Conservation (phyloP, 2,888 invertebrate species). For the Lapara coniferarum region DNA sequence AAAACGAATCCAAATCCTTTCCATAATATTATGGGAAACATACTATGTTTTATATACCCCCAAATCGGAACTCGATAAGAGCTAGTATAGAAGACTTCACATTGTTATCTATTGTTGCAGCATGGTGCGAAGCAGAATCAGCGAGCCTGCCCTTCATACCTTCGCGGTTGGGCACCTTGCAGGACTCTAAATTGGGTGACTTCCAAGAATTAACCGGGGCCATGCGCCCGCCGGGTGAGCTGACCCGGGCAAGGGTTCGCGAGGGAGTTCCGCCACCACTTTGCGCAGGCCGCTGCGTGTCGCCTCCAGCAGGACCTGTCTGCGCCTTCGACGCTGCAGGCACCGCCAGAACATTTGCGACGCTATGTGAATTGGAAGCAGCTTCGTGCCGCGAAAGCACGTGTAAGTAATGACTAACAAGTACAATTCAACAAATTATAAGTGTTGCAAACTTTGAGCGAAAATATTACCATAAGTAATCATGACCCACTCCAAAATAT, state of each 20-base stretch:
- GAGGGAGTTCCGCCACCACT: conserved; percentile 75
- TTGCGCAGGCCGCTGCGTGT: conserved; percentile 67
- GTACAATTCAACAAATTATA: not conserved
- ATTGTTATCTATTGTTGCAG: conserved; percentile 48
- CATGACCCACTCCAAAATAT: too few species aligned
- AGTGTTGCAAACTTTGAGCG: too few species aligned
- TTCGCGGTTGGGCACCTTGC: conserved; percentile 54
- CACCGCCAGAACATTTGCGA: conserved; percentile 81
- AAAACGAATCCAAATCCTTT: too few species aligned
- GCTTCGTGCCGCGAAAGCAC: conserved; percentile 83
- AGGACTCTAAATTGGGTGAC: conserved; percentile 47
- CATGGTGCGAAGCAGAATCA: conserved; percentile 61
- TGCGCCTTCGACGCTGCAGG: conserved; percentile 84
- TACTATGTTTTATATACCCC: too few species aligned
- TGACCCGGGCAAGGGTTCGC: conserved; percentile 58
- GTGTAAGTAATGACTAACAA: conserved; percentile 66
- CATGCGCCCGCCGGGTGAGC: conserved; percentile 52
- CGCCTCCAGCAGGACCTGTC: conserved; percentile 79
- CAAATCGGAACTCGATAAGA: too few species aligned
- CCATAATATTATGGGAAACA: too few species aligned
- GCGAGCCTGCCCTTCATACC: conserved; percentile 68
- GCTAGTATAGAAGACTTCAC: not conserved
- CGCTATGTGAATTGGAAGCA: conserved; percentile 82
- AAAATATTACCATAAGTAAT: too few species aligned
- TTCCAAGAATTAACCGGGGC: conserved; percentile 52